A percentile compares a stretch with the other conserved stretches of the same genome.
Conservation (phyloP, 2,797 vertebrate genomes). For the Dendrocincla tyrannina region DNA sequence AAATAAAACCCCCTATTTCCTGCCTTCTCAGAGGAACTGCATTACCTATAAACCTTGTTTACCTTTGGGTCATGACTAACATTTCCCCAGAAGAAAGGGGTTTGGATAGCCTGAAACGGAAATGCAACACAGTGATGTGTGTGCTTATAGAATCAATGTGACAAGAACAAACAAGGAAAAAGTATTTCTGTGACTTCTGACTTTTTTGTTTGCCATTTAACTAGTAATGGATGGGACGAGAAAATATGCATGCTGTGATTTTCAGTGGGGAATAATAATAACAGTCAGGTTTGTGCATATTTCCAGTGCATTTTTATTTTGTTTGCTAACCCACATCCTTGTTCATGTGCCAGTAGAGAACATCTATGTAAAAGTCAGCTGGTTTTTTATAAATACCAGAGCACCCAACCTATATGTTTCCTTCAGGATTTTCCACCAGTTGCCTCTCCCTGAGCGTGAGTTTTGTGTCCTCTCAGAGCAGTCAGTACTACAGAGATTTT, state of each 20-base stretch:
- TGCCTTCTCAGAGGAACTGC: neutral
- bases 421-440: neutral
- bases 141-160: neutral
- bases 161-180: neutral
- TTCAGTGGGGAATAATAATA: neutral
- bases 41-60: neutral
- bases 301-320: neutral
- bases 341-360: neutral
- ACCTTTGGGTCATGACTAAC: neutral
- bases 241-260: neutral
- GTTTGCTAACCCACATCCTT: neutral
- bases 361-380: neutral
- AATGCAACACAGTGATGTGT: neutral
- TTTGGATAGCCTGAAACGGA: neutral
- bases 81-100: neutral
- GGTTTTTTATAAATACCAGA: neutral
- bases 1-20: neutral
- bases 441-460: neutral
- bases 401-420: neutral
- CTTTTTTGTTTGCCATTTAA: neutral
- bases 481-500: neutral
- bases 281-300: neutral
- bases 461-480: neutral
- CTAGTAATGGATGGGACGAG: neutral
- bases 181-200: neutral